Base-by-base conservation (phyloP, 2,797 vertebrate genomes). In the Pipistrellus kuhlii region DNA sequence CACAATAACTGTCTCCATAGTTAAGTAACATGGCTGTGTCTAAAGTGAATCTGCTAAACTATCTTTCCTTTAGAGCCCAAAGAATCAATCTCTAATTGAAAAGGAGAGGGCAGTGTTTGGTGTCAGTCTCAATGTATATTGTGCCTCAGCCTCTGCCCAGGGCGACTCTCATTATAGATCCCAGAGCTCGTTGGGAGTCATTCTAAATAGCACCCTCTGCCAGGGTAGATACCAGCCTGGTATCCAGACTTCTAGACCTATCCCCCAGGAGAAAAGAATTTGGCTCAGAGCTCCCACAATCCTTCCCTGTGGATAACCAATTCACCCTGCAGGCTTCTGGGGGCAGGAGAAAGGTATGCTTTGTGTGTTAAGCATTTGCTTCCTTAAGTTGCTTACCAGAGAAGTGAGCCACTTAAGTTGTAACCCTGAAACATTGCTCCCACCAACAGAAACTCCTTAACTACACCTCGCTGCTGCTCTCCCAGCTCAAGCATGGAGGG, bases 141-240 rank as follows among this genome's bases (percentile, higher is more conserved):
- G 30, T 44, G 5, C 30, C 53, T 88, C 57, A 51, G 14, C 48
- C 18, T 27, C 2, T 41, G n/a, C 46, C 46, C 32, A 2, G 23
- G 44, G 38, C 11, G 4, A 44, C 2, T 0, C 23, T 32, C 13
- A 0, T 4, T 13, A 5, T 0, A 30, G n/a, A 4, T 13, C 32
- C 46, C 72, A 77, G 81, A 55, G 44, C 14, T 62, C 30, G 18
- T 20, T 14, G 8, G 30, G 38, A 18, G 3, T 25, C n/a, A 12
- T 72, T 51, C 44, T 23, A 27, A 59, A 27, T 6, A 53, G 17
- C 17, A 14, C 14, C 30, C 23, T 38, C 41, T 48, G 23, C 32
- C 48, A 38, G 32, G 17, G 48, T 51, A 48, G 20, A 9, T 38
- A 20, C 32, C 44, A 77, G 27, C 18, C 15, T 11, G n/a, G 17